Evolutionary conservation across 2,888 invertebrate species (phyloP).

Genomic region (Clusia tigrina): DNA sequence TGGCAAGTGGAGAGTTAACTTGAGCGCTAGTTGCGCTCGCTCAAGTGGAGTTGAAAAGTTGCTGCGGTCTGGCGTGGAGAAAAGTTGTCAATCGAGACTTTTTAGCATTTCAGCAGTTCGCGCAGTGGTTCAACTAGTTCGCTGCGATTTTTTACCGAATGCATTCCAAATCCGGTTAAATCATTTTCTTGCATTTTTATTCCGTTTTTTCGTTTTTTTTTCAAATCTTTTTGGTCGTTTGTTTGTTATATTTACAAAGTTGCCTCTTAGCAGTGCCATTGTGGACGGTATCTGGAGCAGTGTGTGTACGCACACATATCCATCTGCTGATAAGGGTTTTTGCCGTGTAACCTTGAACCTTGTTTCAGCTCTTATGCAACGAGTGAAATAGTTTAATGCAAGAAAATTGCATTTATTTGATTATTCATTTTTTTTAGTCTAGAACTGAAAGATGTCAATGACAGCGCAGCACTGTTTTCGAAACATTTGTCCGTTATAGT

Average conservation of each 20-base stretch:
- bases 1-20: neutral
- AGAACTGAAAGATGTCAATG: no score
- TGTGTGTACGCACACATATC: no score
- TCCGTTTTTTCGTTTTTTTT: no score
- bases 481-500: no score
- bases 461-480: no score
- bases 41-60: conserved; percentile 39
- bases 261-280: neutral
- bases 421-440: no score
- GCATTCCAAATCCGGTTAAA: conserved; percentile 33
- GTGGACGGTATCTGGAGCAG: neutral
- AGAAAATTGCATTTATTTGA: no score
- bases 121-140: neutral
- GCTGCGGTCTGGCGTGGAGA: conserved; percentile 28
- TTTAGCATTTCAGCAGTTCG: conserved; percentile 1
- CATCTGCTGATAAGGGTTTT: neutral
- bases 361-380: no score
- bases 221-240: conserved; percentile 12
- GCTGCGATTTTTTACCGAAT: conserved; percentile 33
- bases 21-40: conserved; percentile 11
- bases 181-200: conserved; percentile 20
- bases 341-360: conserved; percentile 35
- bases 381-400: no score
- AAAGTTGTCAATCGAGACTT: conserved; percentile 42
- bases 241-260: neutral